Evolutionary conservation across 2,797 vertebrate genomes (phyloP).

Genomic region (Mallotus villosus): DNA sequence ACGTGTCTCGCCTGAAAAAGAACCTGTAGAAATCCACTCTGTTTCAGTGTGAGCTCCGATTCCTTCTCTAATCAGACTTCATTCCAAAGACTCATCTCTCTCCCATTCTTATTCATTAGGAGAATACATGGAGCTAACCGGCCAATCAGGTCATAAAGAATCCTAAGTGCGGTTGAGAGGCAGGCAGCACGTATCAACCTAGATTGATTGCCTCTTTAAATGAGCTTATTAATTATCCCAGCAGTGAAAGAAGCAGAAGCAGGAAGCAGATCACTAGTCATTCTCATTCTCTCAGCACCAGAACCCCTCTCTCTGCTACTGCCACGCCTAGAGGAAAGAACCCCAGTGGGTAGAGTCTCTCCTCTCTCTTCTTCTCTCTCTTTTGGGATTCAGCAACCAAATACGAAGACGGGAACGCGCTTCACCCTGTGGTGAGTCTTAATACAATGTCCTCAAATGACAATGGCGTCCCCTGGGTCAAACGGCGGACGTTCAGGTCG

Average conservation of each 20-base stretch:
- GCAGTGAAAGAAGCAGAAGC: slow-evolving; percentile 10
- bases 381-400: not conserved
- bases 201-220: slow-evolving; percentile 29
- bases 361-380: no score
- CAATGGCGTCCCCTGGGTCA: not conserved
- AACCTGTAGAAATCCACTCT: slow-evolving; percentile 57
- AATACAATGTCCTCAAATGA: no score
- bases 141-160: slow-evolving; percentile 62
- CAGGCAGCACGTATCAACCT: slow-evolving; percentile 1
- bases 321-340: no score
- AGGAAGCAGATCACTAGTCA: not conserved
- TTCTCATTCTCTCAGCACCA: not conserved
- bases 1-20: slow-evolving; percentile 36
- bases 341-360: no score
- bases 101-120: slow-evolving; percentile 62
- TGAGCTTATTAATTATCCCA: slow-evolving; percentile 33
- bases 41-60: slow-evolving; percentile 50
- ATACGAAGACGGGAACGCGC: no score
- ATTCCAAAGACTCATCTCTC: slow-evolving; percentile 48
- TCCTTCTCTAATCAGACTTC: slow-evolving; percentile 63
- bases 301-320: not conserved
- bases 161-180: slow-evolving; percentile 30
- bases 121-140: slow-evolving; percentile 54
- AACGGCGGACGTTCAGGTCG: not conserved
- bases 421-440: no score